Base-by-base conservation (phyloP, 2,113 vertebrate genomes). In the Oryzias celebensis region DNA sequence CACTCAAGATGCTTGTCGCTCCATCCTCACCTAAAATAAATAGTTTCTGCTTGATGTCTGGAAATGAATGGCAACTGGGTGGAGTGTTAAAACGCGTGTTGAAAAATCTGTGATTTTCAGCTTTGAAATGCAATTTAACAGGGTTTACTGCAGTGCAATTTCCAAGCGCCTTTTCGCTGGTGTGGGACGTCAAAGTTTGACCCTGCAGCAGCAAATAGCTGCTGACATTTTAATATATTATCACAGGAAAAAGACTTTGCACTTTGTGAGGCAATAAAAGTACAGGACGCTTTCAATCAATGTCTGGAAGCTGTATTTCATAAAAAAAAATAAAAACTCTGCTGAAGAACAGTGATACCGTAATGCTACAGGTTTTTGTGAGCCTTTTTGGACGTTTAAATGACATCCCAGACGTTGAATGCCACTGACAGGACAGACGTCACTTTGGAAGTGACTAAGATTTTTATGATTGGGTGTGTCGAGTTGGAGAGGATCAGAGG, bases 401-500 rank as follows among this genome's bases (percentile, higher is more conserved):
- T 10, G 36, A 36, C 36, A 36, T 10, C 10, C 8, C 8, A 36
- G 2, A 12, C 3, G 12, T 36, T 12, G 36, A 20, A 20, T 20
- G 20, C 20, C 36, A 12, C 36, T 36, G 36, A 36, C 8, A 36
- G 2, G 36, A 36, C 36, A 51, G 26, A 45, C n/a, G 22, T 28
- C 14, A 54, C 52, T 14, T n/a, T 44, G 4, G 46, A n/a, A 60
- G 62, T 15, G 18, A 5, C 5, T 4, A 7, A 18, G 14, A 62
- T 20, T 12, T 36, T 54, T 48, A 50, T 58, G 4, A 12, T 6
- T 59, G 62, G 89, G 87, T 61, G 87, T 84, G 85, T 7, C 69
- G 0, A 52, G 57, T 60, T 45, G 43, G 51, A 41, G 14, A 13
- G 3, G 18, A 58, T 64, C 17, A 60, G 56, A 89, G 53, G 73